Base-by-base conservation (phyloP, 2,113 vertebrate genomes). In the Dasyurus viverrinus region DNA sequence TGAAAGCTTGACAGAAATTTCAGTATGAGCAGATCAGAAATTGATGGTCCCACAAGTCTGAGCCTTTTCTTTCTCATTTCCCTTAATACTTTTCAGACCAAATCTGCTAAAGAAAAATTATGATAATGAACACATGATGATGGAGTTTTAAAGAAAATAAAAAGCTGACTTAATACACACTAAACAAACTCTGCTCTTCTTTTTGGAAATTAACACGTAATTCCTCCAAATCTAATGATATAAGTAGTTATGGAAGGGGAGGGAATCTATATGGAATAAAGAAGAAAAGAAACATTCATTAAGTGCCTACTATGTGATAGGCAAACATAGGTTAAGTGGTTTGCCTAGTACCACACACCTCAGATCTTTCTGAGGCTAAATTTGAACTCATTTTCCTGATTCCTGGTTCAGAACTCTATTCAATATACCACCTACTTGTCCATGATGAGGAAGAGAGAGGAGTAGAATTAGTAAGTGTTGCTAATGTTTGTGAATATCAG, bases 81-180 rank as follows among this genome's bases (percentile, higher is more conserved):
- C 19, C 46, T 91, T 10, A 46, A 8, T 27, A 11, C 94, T 91
- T 84, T 92, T 93, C 42, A 8, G 11, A 27, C 50, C 93, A 94
- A 93, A 76, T 76, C 36, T 76, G 36, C 68, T 76, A 19, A 76
- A 76, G 36, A 42, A 76, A 76, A 76, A 76, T 8, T 76, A 76
- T 76, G 68, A 76, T 76, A 76, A 46, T 11, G 91, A 95, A 52
- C 42, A 47, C 23, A n/a, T 30, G 53, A 89, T 47, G 48, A 47
- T 24, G 68, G 93, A 12, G 27, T 53, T 95, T 90, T 25, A 42
- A 92, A 76, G 53, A 90, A 97, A 96, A 97, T 84, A 95, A 95
- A 96, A 97, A 94, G 53, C 42, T 42, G 89, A 84, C 0, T 2
- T 42, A 55, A 94, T 0, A 89, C 53, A 52, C 94, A 52, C n/a